A percentile compares a stretch with the other conserved stretches of the same genome.
Conservation (phyloP, 1,140 invertebrate genomes). For the Drosophila mojavensis region DNA sequence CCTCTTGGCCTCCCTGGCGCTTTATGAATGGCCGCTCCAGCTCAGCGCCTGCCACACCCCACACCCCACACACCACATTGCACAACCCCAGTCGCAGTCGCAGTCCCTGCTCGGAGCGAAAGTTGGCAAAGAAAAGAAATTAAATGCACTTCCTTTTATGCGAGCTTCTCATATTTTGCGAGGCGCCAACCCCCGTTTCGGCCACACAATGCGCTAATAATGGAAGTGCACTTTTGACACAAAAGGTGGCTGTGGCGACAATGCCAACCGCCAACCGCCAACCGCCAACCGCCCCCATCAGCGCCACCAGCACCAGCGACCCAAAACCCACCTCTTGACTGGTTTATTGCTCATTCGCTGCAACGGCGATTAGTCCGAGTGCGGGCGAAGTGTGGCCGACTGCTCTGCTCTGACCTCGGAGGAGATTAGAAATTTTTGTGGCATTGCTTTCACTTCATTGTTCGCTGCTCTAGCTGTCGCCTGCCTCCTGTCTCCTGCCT, state of each 20-base stretch:
- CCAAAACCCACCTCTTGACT: slow-evolving; percentile 32
- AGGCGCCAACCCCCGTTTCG: slow-evolving; percentile 1
- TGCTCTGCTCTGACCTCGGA: slow-evolving; percentile 37
- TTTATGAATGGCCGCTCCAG: slow-evolving; percentile 64
- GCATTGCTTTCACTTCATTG: slow-evolving; percentile 73
- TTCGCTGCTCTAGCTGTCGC: slow-evolving; percentile 3
- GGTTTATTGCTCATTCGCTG: slow-evolving; percentile 78
- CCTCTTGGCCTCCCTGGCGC: slow-evolving; percentile 21
- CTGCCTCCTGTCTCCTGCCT: neutral
- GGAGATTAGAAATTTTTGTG: slow-evolving; percentile 76
- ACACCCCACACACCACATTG: neutral
- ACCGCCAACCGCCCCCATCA: neutral
- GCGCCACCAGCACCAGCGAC: neutral
- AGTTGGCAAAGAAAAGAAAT: slow-evolving; percentile 74
- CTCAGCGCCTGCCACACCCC: neutral
- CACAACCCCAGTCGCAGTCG: neutral
- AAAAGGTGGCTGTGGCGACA: slow-evolving; percentile 77
- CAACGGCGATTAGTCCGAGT: slow-evolving; percentile 68
- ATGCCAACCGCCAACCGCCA: slow-evolving; percentile 24
- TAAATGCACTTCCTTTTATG: slow-evolving; percentile 81
- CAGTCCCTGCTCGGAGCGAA: slow-evolving; percentile 7
- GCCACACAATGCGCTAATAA: slow-evolving; percentile 74
- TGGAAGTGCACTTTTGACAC: slow-evolving; percentile 81
- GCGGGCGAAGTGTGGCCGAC: neutral
- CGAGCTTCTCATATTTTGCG: slow-evolving; percentile 60